phyloP scores from a whole-genome alignment of 2,113 vertebrate genomes.

The Scalopus aquaticus region DNA sequence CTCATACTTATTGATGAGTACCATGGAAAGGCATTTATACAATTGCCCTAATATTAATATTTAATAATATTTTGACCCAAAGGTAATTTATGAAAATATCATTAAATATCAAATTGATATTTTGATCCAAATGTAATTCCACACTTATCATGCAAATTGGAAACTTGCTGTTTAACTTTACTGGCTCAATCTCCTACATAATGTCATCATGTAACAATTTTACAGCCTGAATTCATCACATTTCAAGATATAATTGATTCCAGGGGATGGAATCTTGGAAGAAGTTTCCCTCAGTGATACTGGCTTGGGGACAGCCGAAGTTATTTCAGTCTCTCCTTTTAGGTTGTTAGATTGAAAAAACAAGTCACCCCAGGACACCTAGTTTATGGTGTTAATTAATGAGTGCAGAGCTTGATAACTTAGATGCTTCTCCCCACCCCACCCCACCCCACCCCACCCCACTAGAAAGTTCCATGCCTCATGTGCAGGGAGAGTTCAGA shows the following conservation, averaged over 20 bases:
- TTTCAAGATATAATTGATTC: background rate
- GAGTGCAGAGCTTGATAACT: background rate
- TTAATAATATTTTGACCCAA: constrained; percentile 40
- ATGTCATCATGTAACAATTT: background rate
- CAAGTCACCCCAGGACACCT: background rate
- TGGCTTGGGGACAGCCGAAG: background rate
- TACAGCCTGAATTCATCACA: background rate
- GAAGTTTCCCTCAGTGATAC: background rate
- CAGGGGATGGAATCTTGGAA: background rate
- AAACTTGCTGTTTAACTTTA: constrained; percentile 25
- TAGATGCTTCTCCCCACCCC: background rate
- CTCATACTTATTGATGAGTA: background rate
- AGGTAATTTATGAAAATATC: background rate
- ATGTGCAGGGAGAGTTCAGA: background rate
- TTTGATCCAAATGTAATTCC: constrained; percentile 32
- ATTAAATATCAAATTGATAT: background rate
- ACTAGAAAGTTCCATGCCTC: background rate
- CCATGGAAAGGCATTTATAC: background rate
- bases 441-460: too few relatives aligned
- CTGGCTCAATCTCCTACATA: background rate
- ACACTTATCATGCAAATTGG: constrained; percentile 19
- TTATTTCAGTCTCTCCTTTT: background rate
- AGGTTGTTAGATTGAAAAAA: background rate
- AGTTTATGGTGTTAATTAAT: background rate
- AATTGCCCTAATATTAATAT: constrained; percentile 14